Base-by-base conservation (phyloP, 2,888 invertebrate species). In the Plebejus anna region DNA sequence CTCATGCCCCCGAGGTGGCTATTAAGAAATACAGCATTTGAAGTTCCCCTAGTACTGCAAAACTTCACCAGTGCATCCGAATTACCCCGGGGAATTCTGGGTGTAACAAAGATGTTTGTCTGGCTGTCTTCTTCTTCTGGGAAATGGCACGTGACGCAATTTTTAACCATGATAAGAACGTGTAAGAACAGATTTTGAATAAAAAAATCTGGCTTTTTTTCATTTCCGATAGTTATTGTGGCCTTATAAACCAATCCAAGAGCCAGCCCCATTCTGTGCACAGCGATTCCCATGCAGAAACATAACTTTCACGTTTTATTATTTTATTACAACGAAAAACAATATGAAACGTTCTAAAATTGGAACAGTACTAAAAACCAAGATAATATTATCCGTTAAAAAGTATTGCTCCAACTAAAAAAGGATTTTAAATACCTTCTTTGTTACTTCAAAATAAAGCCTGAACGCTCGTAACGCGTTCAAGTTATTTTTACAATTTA, bases 41-140 rank as follows among this genome's bases (percentile, higher is more conserved):
- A 83, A 88, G 89, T 89, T 87, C 88, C 87, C 88, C 87, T 82
- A 84, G 82, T 87, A 83, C 83, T 85, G 88, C 86, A 84, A 85
- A 91, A 91, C 88, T 91, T 90, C 87, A 86, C 87, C 88, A 84
- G 82, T 85, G 90, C 90, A 90, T 90, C 84, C 82, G 84, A 90
- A 92, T 90, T 88, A 89, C 92, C 90, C 87, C 81, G 76, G 83
- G 82, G 83, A 83, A 81, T 83, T 59, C 42, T 72, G 72, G 73
- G 73, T 42, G 72, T 73, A 73, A 51, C 73, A 73, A 73, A 73
- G 73, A 55, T 73, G 55, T 55, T 55, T 55, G 47, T 73, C 55
- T 73, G 73, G 73, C 28, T 72, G 47, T 38, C 47, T 72, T 55
- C 32, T 73, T 73, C 32, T 51, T 72, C 13, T 72, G 55, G 73